Evolutionary conservation across 2,113 vertebrate species (phyloP).

Genomic region (Lophochroa leadbeateri): DNA sequence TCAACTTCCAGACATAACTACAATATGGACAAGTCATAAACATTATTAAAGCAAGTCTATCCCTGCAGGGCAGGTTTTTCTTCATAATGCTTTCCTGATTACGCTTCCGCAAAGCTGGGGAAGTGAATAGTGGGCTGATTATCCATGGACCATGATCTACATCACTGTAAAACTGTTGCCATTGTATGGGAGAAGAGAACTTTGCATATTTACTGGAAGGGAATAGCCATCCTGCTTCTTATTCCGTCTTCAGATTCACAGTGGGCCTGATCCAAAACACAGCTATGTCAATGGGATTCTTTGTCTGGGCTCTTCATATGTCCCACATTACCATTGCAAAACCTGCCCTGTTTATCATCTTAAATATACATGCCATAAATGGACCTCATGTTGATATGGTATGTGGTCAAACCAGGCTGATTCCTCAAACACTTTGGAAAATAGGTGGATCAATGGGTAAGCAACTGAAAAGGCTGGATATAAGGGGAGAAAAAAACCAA

Average conservation of each 20-base stretch:
- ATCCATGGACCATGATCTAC: constrained; percentile 73
- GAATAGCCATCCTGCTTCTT: constrained; percentile 35
- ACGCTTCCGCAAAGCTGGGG: constrained; percentile 71
- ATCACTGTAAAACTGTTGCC: constrained; percentile 71
- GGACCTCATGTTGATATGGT: not conserved
- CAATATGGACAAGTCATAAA: constrained; percentile 69
- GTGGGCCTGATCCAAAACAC: not conserved
- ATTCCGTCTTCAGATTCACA: not conserved
- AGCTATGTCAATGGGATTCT: not conserved
- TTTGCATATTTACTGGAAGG: constrained; percentile 73
- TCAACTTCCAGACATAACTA: constrained; percentile 63
- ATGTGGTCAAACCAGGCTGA: not conserved
- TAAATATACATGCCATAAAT: not conserved
- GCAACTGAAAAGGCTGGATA: not conserved
- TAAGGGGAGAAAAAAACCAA: accelerated
- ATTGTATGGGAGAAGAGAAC: constrained; percentile 71
- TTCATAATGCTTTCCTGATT: constrained; percentile 77
- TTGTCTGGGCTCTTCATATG: not conserved
- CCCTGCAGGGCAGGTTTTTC: constrained; percentile 74
- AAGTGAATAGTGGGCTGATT: constrained; percentile 79
- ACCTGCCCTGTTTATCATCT: not conserved
- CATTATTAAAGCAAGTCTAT: constrained; percentile 71
- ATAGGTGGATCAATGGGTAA: not conserved
- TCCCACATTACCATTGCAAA: not conserved
- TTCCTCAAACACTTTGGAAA: accelerated